Base-by-base conservation (phyloP, 1,140 invertebrate species). In the Ceratina calcarata region DNA sequence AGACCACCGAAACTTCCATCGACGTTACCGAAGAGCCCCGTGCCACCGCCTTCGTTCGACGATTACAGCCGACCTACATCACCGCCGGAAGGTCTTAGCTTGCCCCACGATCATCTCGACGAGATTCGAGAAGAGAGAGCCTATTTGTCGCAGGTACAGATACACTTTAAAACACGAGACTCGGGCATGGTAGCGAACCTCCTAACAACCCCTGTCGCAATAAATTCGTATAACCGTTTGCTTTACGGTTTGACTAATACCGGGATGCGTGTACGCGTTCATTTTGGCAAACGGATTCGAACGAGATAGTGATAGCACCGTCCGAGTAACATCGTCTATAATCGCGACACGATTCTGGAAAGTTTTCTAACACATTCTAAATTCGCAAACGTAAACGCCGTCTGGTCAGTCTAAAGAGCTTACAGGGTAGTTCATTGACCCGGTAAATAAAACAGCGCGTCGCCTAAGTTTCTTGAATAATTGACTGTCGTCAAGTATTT, bases 41-140 rank as follows among this genome's bases (percentile, higher is more conserved):
- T 92, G 22, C 90, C 91, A 10, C 90, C 91, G 45, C 66, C 83
- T 18, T 78, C 81, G 2, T 32, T 82, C 65, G 90, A 91, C 27
- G 88, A 90, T 37, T 87, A 88, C 62, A 90, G 32, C 55, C 78
- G 8, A 65, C 61, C 83, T 2, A 69, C 86, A 7, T 86, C 81
- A 13, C 86, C 87, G 0, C 86, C 87, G 27, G 86, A 90, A n/a
- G 71, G 80, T 18, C 90, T 88, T 57, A 73, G 86, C 27, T 88
- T 89, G 55, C 85, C 89, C 0, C 91, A 88, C 70, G 90, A 93
- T 45, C 91, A 93, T 81, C 81, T 88, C 49, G 92, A 93, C 2
- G 92, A 93, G 71, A 83, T 93, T 53, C 92, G 91, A 80, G 91
- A 93, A 53, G 92, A 93, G 74, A 88, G 88, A 78, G 87, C 84